Base-by-base conservation (phyloP, 1,140 invertebrate species). In the Drosophila nigrodunni region DNA sequence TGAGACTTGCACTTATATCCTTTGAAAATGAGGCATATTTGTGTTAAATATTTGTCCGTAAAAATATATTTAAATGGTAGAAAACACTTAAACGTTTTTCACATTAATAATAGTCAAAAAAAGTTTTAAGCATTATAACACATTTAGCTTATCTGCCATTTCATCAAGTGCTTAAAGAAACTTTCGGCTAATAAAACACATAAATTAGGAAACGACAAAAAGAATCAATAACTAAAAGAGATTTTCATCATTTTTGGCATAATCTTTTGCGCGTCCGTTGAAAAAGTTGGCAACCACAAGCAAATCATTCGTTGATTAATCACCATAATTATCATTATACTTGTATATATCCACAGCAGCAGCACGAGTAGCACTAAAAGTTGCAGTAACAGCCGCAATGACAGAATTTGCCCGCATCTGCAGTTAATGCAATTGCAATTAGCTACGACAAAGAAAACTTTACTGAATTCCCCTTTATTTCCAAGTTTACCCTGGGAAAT, bases 371-470 rank as follows among this genome's bases (percentile, higher is more conserved):
- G 7, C 57, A 10, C 25, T 30, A 30, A 30, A 30, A 30, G 25
- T 30, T 3, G 25, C 55, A 41, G 4, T 44, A 41, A 30, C 15
- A 59, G 46, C 43, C 68, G 59, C 60, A 65, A 62, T 30, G 71
- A 50, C 50, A 60, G 73, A 60, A 43, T 25, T 49, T 60, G 18
- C 65, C 74, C 60, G 58, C 74, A 68, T 71, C 50, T 60, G 35
- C 58, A 67, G 60, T 43, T 79, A 87, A 76, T 87, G 62, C 34
- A 74, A 87, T 69, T 87, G 83, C 79, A 82, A 77, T 87, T 80
- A 87, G 66, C 76, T 69, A 61, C 50, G 43, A 74, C 62, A 80
- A 74, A 50, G 62, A 46, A 61, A 82, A 87, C 66, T 74, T 87
- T 82, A 60, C 69, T 69, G 65, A 68, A 55, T 68, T 8, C 6